Evolutionary conservation across 1,140 invertebrate genomes (phyloP).

Genomic region (Drosophila trapezifrons): DNA sequence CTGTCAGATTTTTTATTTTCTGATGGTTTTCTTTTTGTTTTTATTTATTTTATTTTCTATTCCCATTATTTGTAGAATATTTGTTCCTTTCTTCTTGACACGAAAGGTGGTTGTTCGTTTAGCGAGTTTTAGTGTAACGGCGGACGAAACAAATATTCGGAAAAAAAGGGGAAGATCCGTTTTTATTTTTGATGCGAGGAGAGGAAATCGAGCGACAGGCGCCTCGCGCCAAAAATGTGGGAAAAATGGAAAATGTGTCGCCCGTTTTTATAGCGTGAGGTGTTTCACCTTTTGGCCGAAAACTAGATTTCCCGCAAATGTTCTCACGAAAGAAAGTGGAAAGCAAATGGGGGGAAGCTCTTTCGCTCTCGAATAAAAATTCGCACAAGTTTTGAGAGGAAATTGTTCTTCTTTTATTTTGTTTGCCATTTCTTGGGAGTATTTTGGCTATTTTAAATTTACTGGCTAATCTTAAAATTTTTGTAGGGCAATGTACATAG

Average conservation of each 20-base stretch:
- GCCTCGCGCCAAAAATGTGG: constrained; percentile 57
- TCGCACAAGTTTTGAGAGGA: not conserved
- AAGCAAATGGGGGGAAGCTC: not conserved
- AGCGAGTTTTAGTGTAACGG: constrained; percentile 38
- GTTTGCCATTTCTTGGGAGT: not conserved
- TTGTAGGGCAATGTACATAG: not conserved
- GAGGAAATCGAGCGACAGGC: constrained; percentile 65
- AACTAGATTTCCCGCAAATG: constrained; percentile 31
- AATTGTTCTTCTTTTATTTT: not conserved
- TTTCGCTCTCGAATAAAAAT: not conserved
- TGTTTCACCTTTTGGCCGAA: constrained; percentile 72
- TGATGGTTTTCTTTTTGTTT: constrained; percentile 18
- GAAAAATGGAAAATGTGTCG: constrained; percentile 64
- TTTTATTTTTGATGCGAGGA: constrained; percentile 38
- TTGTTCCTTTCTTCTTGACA: not conserved
- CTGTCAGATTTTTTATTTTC: constrained; percentile 38
- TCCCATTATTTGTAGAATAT: constrained; percentile 1
- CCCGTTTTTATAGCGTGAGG: constrained; percentile 51
- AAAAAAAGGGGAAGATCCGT: constrained; percentile 17
- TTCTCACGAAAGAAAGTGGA: not conserved
- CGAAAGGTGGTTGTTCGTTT: constrained; percentile 36
- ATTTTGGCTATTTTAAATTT: not conserved
- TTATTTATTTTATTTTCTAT: not conserved
- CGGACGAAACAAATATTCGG: constrained; percentile 8
- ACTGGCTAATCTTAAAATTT: not conserved